Evolutionary conservation across 2,888 invertebrate species (phyloP).

Genomic region (Leptothorax acervorum): DNA sequence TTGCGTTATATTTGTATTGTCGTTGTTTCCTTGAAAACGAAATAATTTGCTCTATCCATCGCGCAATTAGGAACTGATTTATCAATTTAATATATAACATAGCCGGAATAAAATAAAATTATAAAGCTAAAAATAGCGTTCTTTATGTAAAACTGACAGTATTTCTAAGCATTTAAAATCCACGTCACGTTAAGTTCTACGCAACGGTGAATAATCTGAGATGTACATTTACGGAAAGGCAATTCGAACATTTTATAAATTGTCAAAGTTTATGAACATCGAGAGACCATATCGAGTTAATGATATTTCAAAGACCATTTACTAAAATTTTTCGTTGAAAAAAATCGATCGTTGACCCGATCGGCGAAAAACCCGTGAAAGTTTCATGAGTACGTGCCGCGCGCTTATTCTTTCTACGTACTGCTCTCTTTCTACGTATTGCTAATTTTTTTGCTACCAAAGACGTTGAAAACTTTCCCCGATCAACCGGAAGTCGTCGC

Average conservation of each 20-base stretch:
- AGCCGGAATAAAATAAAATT: not conserved
- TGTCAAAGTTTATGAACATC: not conserved
- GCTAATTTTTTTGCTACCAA: slow-evolving; percentile 9
- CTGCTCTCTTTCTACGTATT: not conserved
- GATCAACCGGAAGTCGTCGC: slow-evolving; percentile 43
- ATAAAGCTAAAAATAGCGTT: not conserved
- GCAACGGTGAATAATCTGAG: not conserved
- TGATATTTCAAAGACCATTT: not conserved
- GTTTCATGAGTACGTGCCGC: slow-evolving; percentile 9
- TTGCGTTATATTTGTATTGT: slow-evolving; percentile 21
- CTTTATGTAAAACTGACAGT: not conserved
- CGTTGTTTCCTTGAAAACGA: slow-evolving; percentile 26
- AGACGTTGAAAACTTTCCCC: slow-evolving; percentile 28
- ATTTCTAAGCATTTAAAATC: not conserved
- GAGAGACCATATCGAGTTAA: slow-evolving; percentile 11
- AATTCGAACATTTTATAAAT: slow-evolving; percentile 2
- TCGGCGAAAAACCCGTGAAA: slow-evolving; percentile 14
- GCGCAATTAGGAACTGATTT: not conserved
- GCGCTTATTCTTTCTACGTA: not conserved
- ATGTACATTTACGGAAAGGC: not conserved
- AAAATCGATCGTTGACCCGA: not conserved
- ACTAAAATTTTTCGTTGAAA: not conserved
- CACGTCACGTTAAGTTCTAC: not conserved
- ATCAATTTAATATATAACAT: not conserved
- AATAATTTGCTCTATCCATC: not conserved